These are phyloP conservation scores for Ceyx cyanopectus DNA, from an alignment of 2,113 vertebrate species.

Conservation along the genomic window DNA sequence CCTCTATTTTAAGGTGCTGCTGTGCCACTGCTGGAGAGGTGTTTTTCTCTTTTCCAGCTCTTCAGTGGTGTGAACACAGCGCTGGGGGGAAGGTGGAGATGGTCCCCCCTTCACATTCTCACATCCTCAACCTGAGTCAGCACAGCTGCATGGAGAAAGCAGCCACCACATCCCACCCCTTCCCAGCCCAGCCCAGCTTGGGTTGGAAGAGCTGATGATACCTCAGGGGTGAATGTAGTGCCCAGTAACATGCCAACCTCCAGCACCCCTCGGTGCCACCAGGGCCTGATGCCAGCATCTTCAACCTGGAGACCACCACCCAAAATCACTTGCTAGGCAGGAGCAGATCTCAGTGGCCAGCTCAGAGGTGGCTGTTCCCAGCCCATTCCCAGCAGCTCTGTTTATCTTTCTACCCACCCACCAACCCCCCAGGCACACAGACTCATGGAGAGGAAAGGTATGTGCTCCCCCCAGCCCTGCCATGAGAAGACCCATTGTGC, in stretches of 20 bases:
- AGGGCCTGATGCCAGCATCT: neutral
- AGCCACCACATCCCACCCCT: neutral
- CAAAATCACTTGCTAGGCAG: fast-evolving
- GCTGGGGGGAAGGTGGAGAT: neutral
- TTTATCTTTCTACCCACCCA: neutral
- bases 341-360: neutral
- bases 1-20: constrained; percentile 37
- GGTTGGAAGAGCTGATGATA: neutral
- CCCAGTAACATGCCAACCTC: neutral
- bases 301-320: neutral
- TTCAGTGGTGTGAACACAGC: neutral
- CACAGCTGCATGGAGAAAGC: fast-evolving
- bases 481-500: neutral
- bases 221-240: neutral
- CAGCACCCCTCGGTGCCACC: neutral
- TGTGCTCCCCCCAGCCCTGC: neutral
- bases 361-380: neutral
- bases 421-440: fast-evolving
- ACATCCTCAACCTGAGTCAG: neutral
- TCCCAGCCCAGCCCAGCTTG: neutral
- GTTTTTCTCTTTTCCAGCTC: neutral
- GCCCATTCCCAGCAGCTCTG: neutral
- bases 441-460: fast-evolving
- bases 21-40: neutral
- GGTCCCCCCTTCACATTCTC: fast-evolving